phyloP scores from a whole-genome alignment of 1,140 invertebrate genomes.

The Drosophila littoralis region DNA sequence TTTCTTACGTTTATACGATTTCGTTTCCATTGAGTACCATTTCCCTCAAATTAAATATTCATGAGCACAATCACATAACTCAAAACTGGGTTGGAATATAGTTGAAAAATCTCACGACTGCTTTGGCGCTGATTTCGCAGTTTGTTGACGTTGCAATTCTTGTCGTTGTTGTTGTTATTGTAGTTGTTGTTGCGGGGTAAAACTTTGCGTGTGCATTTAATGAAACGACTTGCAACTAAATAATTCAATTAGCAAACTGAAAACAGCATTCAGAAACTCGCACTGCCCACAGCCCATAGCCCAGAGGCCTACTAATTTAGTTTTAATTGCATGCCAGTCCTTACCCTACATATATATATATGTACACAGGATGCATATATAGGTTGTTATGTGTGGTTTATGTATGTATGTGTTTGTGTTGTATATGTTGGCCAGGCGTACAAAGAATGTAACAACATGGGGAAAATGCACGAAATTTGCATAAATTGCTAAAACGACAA shows the following conservation, averaged over 20 bases:
- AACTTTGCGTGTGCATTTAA: slow-evolving; percentile 52
- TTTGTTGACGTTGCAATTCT: slow-evolving; percentile 14
- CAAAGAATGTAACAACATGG: slow-evolving; percentile 79
- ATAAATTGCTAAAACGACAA: slow-evolving; percentile 77
- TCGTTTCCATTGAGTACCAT: no score
- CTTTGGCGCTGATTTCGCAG: slow-evolving; percentile 29
- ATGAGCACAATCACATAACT: no score
- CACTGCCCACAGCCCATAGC: slow-evolving; percentile 46
- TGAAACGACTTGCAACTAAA: slow-evolving; percentile 64
- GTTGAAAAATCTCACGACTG: no score
- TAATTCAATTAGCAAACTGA: slow-evolving; percentile 74
- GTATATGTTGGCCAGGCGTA: slow-evolving; percentile 41
- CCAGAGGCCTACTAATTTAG: slow-evolving; percentile 80
- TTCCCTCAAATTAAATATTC: no score
- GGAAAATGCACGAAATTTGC: slow-evolving; percentile 77
- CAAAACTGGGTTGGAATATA: no score
- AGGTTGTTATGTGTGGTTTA: not conserved
- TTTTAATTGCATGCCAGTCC: slow-evolving; percentile 75
- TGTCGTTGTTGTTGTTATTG: slow-evolving; percentile 16
- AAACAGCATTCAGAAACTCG: slow-evolving; percentile 38
- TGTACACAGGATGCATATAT: slow-evolving; percentile 10
- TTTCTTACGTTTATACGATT: no score
- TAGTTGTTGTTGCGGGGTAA: slow-evolving; percentile 13
- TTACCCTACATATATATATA: slow-evolving; percentile 34
- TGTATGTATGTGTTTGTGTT: slow-evolving; percentile 3